These are phyloP conservation scores for Suricata suricatta DNA, from an alignment of 2,113 vertebrate species.

Conservation along the genomic window DNA sequence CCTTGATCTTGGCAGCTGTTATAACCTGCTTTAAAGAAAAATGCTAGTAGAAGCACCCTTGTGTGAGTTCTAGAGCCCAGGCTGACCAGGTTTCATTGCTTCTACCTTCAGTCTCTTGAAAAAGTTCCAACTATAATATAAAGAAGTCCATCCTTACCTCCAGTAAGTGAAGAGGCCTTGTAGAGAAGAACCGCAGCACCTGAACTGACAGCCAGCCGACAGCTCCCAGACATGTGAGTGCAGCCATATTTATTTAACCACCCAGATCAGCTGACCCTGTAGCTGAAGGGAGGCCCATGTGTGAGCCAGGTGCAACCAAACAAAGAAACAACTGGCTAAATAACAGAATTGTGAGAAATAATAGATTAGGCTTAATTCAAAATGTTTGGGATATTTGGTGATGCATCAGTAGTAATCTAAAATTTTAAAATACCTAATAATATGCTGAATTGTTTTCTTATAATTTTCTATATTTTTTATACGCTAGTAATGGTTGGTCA, in stretches of 20 bases:
- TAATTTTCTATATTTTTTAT: not conserved
- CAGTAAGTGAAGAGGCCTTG: not conserved
- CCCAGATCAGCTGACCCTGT: not conserved
- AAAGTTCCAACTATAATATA: not conserved
- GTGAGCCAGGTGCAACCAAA: not conserved
- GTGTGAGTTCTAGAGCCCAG: not conserved
- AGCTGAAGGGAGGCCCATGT: not conserved
- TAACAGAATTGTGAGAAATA: not conserved
- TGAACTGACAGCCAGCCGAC: fast-evolving
- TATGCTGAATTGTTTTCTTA: not conserved
- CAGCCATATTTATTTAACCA: not conserved
- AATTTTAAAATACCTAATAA: not conserved
- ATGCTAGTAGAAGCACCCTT: not conserved
- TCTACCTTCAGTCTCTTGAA: not conserved
- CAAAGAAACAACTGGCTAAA: not conserved
- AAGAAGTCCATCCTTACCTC: not conserved
- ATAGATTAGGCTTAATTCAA: not conserved
- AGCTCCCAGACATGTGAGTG: not conserved
- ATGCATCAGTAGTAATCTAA: not conserved
- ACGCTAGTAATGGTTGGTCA: not conserved
- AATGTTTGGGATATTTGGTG: not conserved
- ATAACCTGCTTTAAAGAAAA: not conserved
- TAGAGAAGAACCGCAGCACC: not conserved
- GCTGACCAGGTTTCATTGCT: not conserved
- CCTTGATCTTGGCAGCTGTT: not conserved